Base-by-base conservation (phyloP, 2,888 invertebrate species). In the Tolmerus cingulatus region DNA sequence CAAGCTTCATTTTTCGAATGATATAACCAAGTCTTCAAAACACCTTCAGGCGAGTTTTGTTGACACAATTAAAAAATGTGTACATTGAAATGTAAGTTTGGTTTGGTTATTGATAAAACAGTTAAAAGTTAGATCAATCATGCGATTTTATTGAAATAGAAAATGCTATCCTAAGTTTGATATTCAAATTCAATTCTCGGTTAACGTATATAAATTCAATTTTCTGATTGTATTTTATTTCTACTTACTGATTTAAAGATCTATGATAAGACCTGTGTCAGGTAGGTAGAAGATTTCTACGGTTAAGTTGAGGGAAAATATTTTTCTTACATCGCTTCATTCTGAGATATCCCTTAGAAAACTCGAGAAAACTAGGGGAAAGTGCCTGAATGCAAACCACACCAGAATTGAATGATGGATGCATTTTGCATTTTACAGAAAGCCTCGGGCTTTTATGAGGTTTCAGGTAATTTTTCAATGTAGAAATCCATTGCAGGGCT, bases 381-480 rank as follows among this genome's bases (percentile, higher is more conserved):
- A 66, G 27, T 66, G 5, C 4, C 66, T 66, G 66, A 57, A 57
- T 57, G 57, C 9, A 57, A 23, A 12, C 74, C 74, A 74, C 74
- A 74, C 27, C 37, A 37, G 77, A 40, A 40, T 34, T 77, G 19
- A 77, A 40, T 77, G 77, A 78, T 78, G 78, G 78, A 78, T 78
- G 78, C 78, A 78, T 40, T 78, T 78, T 78, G 43, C 43, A 78
- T 78, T 78, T 78, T 12, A 19, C n/a, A 78, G 43, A 43, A 78
- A 78, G 43, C 78, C 78, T 43, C 78, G 43, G 23, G 43, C 78
- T 78, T 78, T 78, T 19, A 78, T 40, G 46, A 46, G 43, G 40
- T 46, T 78, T 78, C 78, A 78, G 78, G 78, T 78, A 78, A 78
- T 78, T 78, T 78, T 43, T 78, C 78, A 78, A 78, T 23, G 78